Percentiles rank a stretch among this genome's conserved stretches.
These are phyloP conservation scores for Hemicrepidius hirtus DNA, from an alignment of 2,888 invertebrate species.

Conservation along the genomic window DNA sequence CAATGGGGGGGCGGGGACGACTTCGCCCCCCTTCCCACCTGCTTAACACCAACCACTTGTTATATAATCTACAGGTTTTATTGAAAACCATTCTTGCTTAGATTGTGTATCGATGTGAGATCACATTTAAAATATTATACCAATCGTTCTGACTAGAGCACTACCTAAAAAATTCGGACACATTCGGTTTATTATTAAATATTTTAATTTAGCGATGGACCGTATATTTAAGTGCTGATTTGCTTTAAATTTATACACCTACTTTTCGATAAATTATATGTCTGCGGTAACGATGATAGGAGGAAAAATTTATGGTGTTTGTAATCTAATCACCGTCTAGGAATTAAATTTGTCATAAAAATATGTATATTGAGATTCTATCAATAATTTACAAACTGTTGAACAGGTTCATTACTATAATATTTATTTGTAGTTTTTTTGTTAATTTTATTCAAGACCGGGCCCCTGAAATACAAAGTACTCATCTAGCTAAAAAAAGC, in stretches of 20 bases:
- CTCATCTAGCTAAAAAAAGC: no score
- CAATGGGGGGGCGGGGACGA: constrained; percentile 63
- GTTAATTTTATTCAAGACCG: no score
- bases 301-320: not conserved
- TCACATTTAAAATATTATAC: constrained; percentile 15
- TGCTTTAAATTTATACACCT: constrained; percentile 9
- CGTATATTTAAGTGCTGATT: not conserved
- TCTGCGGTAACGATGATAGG: not conserved
- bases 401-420: no score
- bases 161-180: not conserved
- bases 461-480: no score
- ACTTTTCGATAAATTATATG: not conserved
- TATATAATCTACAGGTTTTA: constrained; percentile 65
- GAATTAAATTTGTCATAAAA: not conserved
- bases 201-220: not conserved
- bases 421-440: no score
- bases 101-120: constrained; percentile 16
- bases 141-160: not conserved
- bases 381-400: no score
- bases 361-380: no score
- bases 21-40: constrained; percentile 61
- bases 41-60: constrained; percentile 65
- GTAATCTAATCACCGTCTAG: not conserved
- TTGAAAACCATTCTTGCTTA: constrained; percentile 51
- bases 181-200: not conserved